Base-by-base conservation (phyloP, 2,797 vertebrate genomes). In the Todus mexicanus region DNA sequence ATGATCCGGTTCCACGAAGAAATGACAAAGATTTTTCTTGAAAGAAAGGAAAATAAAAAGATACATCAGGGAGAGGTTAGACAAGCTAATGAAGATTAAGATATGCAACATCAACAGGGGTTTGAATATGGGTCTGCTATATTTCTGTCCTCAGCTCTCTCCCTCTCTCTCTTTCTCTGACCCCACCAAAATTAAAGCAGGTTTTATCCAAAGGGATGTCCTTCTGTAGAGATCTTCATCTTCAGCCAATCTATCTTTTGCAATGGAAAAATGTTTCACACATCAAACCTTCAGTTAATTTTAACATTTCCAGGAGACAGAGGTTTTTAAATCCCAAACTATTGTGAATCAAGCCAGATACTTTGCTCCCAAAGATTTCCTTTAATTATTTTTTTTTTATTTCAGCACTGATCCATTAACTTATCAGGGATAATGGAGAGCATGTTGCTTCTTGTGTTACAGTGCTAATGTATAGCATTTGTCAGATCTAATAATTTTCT, bases 401-500 rank as follows among this genome's bases (percentile, higher is more conserved):
- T 92, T 83, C 73, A 89, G 63, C 37, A 69, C 45, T 57, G 38
- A 72, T 85, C 84, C 84, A 92, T 94, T 95, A 95, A 78, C 75
- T 81, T 81, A 60, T 70, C 63, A 75, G 6, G 15, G 87, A 83
- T 91, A 96, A 95, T 70, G 74, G 61, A 79, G 79, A 95, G 54
- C 63, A 29, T 70, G 40, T n/a, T 94, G 54, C 66, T 90, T 80
- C 86, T 91, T 80, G 50, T 31, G 51, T 70, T 91, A 85, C 59
- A 66, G 59, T 72, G 66, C 70, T 91, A 87, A 93, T 87, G 76
- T 81, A 89, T 53, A 91, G 82, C 84, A 96, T 92, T 93, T 89
- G 94, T 93, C 93, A 95, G 75, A 86, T 94, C 81, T 84, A 23
- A 60, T 78, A 93, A 94, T 95, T 91, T 89, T 91, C 90, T 89